Base-by-base conservation (phyloP, 1,140 invertebrate species). In the Drosophila lacertosa region DNA sequence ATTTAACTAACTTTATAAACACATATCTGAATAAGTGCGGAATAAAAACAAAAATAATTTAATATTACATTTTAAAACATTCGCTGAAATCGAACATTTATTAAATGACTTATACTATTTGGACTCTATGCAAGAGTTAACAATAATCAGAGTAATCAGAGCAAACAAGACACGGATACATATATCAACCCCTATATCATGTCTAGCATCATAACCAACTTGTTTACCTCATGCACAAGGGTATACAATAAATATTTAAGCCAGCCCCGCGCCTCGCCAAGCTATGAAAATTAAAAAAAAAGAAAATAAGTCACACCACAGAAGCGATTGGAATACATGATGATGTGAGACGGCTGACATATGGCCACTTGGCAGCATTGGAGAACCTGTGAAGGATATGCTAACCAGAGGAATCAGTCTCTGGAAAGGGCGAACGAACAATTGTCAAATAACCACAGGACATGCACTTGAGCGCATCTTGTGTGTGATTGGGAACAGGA, bases 361-460 rank as follows among this genome's bases (percentile, higher is more conserved):
- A 84, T 84, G 81, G 82, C 53, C 77, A 81, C 74, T 77, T 74
- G 73, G 68, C 9, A 16, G 60, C 68, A 20, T 37, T 44, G 24
- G 40, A 24, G 66, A 77, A 71, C 63, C 63, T 40, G 54, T 35
- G 48, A 71, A 67, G 78, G 74, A 82, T 77, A 82, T 82, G 78
- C 82, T 45, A 74, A 86, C 77, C 81, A 58, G 29, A 37, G 47
- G 42, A 51, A 57, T 20, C 18, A 48, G 16, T n/a, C 32, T 26
- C n/a, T 58, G 70, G 64, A 65, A 35, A 54, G 59, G 79, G 7
- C 20, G 18, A 4, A 18, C 54, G 67, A 73, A 81, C 62, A 83
- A 80, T 83, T 68, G 54, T 59, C 29, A 68, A 88, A 82, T 81
- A 88, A 82, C 82, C 82, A 75, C 82, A 88, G 82, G 82, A 88